A percentile compares a stretch with the other conserved stretches of the same genome.
Evolutionary conservation across 2,888 invertebrate genomes (phyloP).

Genomic region (Anoncus sp.): DNA sequence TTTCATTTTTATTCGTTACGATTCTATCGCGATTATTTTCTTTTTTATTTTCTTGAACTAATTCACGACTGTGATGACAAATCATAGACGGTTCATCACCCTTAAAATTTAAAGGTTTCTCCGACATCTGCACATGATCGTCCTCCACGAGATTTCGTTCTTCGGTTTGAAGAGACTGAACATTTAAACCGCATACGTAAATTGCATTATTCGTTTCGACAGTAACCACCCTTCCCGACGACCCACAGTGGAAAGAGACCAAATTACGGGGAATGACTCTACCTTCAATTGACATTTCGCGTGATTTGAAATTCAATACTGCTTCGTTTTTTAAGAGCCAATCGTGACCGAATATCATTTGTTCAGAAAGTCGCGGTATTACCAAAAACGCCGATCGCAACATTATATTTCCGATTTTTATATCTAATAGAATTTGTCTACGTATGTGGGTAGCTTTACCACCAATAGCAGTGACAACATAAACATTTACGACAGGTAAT

Average conservation of each 20-base stretch:
- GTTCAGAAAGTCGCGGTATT: conserved; percentile 1
- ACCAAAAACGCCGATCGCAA: conserved; percentile 1
- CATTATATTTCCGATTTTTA: neutral
- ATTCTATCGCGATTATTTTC: neutral
- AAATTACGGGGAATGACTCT: neutral
- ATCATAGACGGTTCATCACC: conserved; percentile 28
- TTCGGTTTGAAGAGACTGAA: neutral
- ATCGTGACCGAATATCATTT: conserved; percentile 31
- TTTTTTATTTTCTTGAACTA: neutral
- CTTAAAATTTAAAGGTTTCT: conserved; percentile 1
- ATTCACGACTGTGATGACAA: neutral
- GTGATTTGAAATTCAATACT: conserved; percentile 6
- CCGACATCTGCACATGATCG: conserved; percentile 15
- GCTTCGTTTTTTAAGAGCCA: conserved; percentile 3
- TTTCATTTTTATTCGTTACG: too few relatives aligned
- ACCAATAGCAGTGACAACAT: conserved; percentile 1
- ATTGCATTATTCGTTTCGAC: conserved; percentile 11
- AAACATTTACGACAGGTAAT: conserved; percentile 25
- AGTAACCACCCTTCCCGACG: conserved; percentile 4
- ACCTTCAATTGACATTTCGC: neutral
- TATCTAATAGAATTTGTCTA: conserved; percentile 10
- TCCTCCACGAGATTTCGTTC: neutral
- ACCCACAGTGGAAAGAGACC: conserved; percentile 32
- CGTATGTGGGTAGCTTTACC: neutral
- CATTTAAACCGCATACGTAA: neutral